Base-by-base conservation (phyloP, 2,797 vertebrate species). In the Poeciliopsis presidionis region DNA sequence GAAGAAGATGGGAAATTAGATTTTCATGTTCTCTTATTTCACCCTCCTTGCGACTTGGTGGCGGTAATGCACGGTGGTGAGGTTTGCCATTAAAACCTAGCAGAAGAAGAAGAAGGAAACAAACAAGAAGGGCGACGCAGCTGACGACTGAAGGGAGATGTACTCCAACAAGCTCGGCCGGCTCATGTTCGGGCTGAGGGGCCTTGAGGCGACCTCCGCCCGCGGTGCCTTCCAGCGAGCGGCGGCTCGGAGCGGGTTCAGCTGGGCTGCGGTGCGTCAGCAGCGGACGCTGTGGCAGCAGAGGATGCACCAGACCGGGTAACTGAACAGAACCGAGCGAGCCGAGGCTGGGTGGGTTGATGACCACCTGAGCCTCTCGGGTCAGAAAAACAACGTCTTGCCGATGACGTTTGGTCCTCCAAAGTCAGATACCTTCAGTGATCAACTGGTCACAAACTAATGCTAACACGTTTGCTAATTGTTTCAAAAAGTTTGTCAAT, bases 211-310 rank as follows among this genome's bases (percentile, higher is more conserved):
- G 2, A 14, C 8, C 5, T 74, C 76, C 0, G 73, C 73, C 2
- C 39, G 69, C 43, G 69, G 47, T 2, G 36, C 47, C 53, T 18
- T 18, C 12, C 88, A 3, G 45, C 55, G 33, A 22, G 12, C 67
- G 1, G 55, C 81, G 1, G 18, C 69, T 3, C 73, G 82, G 46
- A 82, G 81, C 72, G 61, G 82, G 1, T 79, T 70, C 33, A 91
- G 87, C 88, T 86, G 93, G 93, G 81, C 87, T 1, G 71, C 87
- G 63, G 86, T 81, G 61, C 84, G 88, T 51, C 33, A 75, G 79
- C 88, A 85, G 81, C 90, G 86, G 83, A 39, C 7, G 20, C 63
- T 63, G 59, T 18, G 59, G 80, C 88, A 85, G 81, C 90, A 83
- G 83, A 78, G 30, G 13, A 55, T 53, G 51, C 70, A 63, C 46